These are phyloP conservation scores for Gavia stellata DNA, from an alignment of 2,113 vertebrate species.

Conservation along the genomic window DNA sequence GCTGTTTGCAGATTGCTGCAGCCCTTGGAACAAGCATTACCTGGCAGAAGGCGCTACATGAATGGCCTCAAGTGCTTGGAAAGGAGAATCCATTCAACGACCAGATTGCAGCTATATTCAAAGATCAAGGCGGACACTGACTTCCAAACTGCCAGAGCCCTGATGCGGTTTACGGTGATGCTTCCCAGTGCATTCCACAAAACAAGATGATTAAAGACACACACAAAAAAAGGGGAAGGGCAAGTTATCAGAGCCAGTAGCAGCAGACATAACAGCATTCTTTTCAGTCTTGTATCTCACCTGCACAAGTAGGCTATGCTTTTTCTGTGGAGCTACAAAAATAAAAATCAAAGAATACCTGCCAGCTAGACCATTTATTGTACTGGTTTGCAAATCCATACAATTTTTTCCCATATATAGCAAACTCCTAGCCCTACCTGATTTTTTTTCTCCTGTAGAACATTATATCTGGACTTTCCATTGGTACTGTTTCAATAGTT, in stretches of 20 bases:
- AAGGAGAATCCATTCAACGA: slow-evolving; percentile 73
- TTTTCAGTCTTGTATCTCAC: background rate
- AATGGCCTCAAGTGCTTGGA: slow-evolving; percentile 71
- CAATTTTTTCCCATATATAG: background rate
- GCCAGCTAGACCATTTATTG: background rate
- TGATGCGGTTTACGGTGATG: fast-evolving
- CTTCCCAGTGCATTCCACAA: background rate
- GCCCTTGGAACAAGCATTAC: slow-evolving; percentile 56
- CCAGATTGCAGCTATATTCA: slow-evolving; percentile 70
- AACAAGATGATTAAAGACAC: background rate
- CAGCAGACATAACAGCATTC: background rate
- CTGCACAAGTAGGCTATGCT: background rate
- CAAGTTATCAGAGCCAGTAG: background rate
- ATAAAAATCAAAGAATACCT: background rate
- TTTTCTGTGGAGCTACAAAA: background rate
- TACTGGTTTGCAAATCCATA: background rate
- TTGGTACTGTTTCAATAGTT: background rate
- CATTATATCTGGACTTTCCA: background rate
- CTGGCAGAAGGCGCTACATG: slow-evolving; percentile 55
- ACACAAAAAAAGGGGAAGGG: background rate
- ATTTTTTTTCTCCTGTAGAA: background rate
- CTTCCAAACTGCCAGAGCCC: fast-evolving
- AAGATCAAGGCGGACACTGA: slow-evolving; percentile 77
- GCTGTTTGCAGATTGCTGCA: slow-evolving; percentile 58
- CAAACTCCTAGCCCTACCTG: background rate